Percentiles rank a stretch among this genome's conserved stretches.
Conservation (phyloP, 2,888 invertebrate species). For the Automeris io region DNA sequence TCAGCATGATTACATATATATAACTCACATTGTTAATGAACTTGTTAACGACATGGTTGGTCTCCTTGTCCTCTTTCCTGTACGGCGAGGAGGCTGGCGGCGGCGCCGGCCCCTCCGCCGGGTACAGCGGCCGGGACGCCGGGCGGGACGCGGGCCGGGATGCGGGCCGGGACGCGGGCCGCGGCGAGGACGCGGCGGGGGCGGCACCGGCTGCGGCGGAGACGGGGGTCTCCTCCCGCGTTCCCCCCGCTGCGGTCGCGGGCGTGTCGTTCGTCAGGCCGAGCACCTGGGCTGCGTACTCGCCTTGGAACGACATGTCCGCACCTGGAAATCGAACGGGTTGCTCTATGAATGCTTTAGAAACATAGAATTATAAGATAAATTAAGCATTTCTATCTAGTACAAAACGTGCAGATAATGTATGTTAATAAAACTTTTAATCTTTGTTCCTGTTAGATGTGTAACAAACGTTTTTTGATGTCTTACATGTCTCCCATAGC, state of each 20-base stretch:
- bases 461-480: too few relatives aligned
- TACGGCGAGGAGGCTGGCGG: conserved; percentile 27
- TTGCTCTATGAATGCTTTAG: neutral
- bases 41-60: conserved; percentile 38
- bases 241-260: conserved; percentile 25
- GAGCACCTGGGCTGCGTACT: conserved; percentile 93
- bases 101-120: conserved; percentile 20
- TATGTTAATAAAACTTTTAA: too few relatives aligned
- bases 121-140: neutral
- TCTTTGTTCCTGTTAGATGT: too few relatives aligned
- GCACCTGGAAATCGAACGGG: conserved; percentile 75
- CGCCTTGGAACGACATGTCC: conserved; percentile 92
- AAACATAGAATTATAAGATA: too few relatives aligned
- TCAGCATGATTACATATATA: neutral
- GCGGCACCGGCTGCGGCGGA: conserved; percentile 37
- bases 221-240: conserved; percentile 21
- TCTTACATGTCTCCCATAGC: too few relatives aligned
- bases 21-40: conserved; percentile 39
- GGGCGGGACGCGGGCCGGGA: conserved; percentile 8
- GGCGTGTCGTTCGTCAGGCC: conserved; percentile 81
- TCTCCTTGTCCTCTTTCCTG: conserved; percentile 41
- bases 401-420: too few relatives aligned
- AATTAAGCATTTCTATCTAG: too few relatives aligned
- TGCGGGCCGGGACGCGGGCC: conserved; percentile 32
- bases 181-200: conserved; percentile 26